Base-by-base conservation (phyloP, 2,113 vertebrate genomes). In the Siniperca knerii region DNA sequence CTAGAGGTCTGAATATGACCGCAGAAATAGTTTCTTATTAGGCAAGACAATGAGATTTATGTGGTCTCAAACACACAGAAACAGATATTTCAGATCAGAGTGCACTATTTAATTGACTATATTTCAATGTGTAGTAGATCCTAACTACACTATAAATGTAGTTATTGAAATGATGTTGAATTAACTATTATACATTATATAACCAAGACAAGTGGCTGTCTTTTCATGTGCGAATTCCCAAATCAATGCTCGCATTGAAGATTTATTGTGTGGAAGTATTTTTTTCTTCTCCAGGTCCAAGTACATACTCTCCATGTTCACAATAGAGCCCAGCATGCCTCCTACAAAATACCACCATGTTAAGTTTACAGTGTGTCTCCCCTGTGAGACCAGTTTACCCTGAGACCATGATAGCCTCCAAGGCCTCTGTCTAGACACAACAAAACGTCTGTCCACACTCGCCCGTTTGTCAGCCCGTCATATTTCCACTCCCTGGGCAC, bases 341-440 rank as follows among this genome's bases (percentile, higher is more conserved):
- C 79, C 71, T 66, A 85, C 83, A 92, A 82, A 90, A 88, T 84
- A 79, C 86, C 79, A 79, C 88, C 86, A 74, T 75, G 77, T 79
- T 86, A 89, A 15, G 84, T 92, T 86, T 87, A 88, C 89, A 84
- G 71, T 66, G 79, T 1, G 46, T 84, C 79, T 88, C 90, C 87
- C 66, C 25, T 25, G 46, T 67, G 83, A 83, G 79, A 88, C 86
- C 84, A 82, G 67, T 86, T 86, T 82, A 85, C 81, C 84, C 88
- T 9, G 87, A 83, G 83, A 86, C 79, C 75, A 71, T 46, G 81
- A 71, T 82, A 77, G 79, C 87, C 83, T 89, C 87, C 50, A 62
- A 60, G 79, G 76, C 83, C 81, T 74, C 62, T 2, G 87, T 90
- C 91, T 92, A 94, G 93, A 94, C 93, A 94, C 93, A 94, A 93